Percentiles rank a stretch among this genome's conserved stretches.
Conservation (phyloP, 2,113 vertebrate species). For the Sylvilagus bachmani region DNA sequence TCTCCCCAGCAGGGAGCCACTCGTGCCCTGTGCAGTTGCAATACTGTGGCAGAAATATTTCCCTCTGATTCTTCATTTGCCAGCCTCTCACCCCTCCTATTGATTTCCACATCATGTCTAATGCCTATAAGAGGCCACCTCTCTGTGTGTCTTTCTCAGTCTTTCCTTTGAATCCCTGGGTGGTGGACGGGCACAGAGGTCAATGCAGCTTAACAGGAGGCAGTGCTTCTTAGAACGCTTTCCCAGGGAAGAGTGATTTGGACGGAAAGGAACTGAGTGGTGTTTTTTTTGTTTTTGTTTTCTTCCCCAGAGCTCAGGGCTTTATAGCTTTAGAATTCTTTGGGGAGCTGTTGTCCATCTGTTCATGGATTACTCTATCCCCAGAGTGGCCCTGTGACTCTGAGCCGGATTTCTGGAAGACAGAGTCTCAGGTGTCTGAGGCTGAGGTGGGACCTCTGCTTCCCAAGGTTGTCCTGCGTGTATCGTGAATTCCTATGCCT, state of each 20-base stretch:
- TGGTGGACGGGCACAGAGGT: not conserved
- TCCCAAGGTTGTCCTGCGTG: not conserved
- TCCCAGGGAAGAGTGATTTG: conserved; percentile 28
- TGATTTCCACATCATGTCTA: not conserved
- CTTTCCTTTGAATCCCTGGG: not conserved
- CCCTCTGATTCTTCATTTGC: not conserved
- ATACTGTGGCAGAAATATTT: not conserved
- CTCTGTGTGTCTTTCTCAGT: not conserved
- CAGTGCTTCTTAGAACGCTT: conserved; percentile 44
- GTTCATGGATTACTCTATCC: not conserved
- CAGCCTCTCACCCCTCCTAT: not conserved
- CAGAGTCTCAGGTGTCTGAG: not conserved
- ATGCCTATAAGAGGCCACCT: not conserved
- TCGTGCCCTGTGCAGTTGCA: not conserved
- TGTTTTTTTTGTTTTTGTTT: not conserved
- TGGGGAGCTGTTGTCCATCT: not conserved
- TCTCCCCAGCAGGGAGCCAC: too few relatives aligned
- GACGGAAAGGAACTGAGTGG: conserved; percentile 11
- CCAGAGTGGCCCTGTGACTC: not conserved
- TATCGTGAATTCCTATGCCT: not conserved
- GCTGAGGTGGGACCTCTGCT: not conserved
- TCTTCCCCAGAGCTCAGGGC: not conserved
- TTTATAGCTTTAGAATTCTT: conserved; percentile 63
- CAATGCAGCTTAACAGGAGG: conserved; percentile 11
- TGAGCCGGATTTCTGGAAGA: conserved; percentile 6